phyloP scores from a whole-genome alignment of 2,888 invertebrate species.

The Eugnorisma glareosa region DNA sequence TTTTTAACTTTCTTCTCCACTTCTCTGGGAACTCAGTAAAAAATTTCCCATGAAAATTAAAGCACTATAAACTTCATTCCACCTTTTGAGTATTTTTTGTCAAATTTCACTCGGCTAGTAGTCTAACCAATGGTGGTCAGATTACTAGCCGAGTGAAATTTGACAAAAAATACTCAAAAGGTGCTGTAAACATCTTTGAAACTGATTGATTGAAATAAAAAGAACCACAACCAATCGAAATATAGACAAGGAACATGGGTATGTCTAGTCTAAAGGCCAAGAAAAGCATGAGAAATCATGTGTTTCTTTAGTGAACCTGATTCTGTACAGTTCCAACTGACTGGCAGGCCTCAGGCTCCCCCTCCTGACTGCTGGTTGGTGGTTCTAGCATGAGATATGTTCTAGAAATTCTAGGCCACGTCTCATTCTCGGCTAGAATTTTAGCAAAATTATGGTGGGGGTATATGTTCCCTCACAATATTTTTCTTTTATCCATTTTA shows the following conservation, averaged over 20 bases:
- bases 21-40: too few species aligned
- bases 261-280: neutral
- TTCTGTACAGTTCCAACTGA: too few species aligned
- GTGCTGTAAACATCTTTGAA: neutral
- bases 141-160: too few species aligned
- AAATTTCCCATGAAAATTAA: too few species aligned
- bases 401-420: too few species aligned
- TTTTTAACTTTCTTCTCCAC: too few species aligned
- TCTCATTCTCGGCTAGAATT: too few species aligned
- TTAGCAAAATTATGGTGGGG: neutral
- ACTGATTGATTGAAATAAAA: neutral
- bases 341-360: neutral
- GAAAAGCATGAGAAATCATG: neutral
- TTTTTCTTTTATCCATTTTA: neutral
- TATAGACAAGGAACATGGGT: neutral
- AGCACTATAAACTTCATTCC: too few species aligned
- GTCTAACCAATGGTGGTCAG: too few species aligned
- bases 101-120: too few species aligned
- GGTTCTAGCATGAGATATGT: neutral
- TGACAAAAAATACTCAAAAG: too few species aligned
- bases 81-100: too few species aligned
- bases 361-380: neutral
- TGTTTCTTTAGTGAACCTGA: neutral
- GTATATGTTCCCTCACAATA: neutral
- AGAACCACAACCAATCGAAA: neutral